Conservation (phyloP, 2,113 vertebrate genomes). For the Aplodontia rufa region DNA sequence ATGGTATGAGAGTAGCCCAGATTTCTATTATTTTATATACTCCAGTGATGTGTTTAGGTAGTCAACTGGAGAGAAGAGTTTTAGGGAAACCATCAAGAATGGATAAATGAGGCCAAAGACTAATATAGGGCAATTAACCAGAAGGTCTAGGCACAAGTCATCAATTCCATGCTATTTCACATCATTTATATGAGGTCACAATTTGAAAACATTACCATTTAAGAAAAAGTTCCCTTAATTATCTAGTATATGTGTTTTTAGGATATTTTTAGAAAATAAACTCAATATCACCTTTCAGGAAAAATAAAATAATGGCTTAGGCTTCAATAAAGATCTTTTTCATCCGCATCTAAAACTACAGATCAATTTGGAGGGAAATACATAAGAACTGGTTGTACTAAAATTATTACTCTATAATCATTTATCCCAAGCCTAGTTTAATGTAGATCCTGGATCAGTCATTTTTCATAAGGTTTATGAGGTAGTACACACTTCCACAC, state of each 20-base stretch:
- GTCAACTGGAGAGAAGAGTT: not conserved
- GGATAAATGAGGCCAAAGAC: not conserved
- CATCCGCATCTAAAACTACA: not conserved
- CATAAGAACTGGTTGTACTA: not conserved
- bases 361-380: not conserved
- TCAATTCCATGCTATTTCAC: too few species aligned
- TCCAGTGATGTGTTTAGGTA: not conserved
- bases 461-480: not conserved
- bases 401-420: not conserved
- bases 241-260: not conserved
- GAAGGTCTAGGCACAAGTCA: too few species aligned
- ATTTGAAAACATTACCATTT: too few species aligned
- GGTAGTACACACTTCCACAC: not conserved
- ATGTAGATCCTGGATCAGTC: not conserved
- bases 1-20: conserved; percentile 5
- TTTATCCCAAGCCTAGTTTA: not conserved
- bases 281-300: not conserved
- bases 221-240: not conserved
- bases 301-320: not conserved
- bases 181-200: too few species aligned
- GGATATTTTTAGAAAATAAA: not conserved
- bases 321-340: not conserved
- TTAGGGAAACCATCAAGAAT: not conserved
- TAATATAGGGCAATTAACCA: not conserved
- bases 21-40: conserved; percentile 22